Percentiles rank a stretch among this genome's conserved stretches.
Evolutionary conservation across 2,888 invertebrate genomes (phyloP).

Genomic region (Ariolimax columbianus): DNA sequence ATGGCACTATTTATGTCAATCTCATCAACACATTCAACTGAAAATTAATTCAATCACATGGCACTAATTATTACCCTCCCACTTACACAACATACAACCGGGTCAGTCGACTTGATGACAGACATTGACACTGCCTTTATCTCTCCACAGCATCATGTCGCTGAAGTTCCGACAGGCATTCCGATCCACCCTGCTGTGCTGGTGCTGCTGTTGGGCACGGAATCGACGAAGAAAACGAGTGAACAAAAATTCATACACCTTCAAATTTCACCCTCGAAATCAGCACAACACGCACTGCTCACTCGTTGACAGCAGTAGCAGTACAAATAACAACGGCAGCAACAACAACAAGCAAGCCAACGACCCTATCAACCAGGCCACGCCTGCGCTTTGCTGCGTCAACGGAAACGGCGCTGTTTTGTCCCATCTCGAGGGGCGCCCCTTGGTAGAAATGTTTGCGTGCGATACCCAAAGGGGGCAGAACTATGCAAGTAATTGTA

Average conservation of each 20-base stretch:
- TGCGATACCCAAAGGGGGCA: constrained; percentile 19
- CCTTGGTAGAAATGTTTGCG: constrained; percentile 41
- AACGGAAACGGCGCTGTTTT: constrained; percentile 11
- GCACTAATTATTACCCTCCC: too few species aligned
- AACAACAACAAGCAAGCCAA: constrained; percentile 35
- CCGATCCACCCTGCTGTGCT: constrained; percentile 39
- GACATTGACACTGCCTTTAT: not conserved
- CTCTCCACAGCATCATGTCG: constrained; percentile 45
- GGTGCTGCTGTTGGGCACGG: constrained; percentile 25
- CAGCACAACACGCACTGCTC: constrained; percentile 42
- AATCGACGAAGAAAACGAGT: constrained; percentile 4
- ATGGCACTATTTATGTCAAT: too few species aligned
- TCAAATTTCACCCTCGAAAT: constrained; percentile 43
- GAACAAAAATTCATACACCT: constrained; percentile 46
- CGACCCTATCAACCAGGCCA: constrained; percentile 16
- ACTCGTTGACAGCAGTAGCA: constrained; percentile 46
- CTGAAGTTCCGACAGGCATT: constrained; percentile 51
- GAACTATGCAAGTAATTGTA: constrained; percentile 35
- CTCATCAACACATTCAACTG: too few species aligned
- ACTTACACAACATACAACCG: too few species aligned
- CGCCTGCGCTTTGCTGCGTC: constrained; percentile 35
- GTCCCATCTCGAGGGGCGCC: constrained; percentile 26
- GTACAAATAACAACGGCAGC: constrained; percentile 35
- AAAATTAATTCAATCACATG: too few species aligned
- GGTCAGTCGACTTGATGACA: too few species aligned